Evolutionary conservation across 1,140 invertebrate species (phyloP), one percentile per base, ranked within the genome.

Genomic region (Ridgeia piscesae): DNA sequence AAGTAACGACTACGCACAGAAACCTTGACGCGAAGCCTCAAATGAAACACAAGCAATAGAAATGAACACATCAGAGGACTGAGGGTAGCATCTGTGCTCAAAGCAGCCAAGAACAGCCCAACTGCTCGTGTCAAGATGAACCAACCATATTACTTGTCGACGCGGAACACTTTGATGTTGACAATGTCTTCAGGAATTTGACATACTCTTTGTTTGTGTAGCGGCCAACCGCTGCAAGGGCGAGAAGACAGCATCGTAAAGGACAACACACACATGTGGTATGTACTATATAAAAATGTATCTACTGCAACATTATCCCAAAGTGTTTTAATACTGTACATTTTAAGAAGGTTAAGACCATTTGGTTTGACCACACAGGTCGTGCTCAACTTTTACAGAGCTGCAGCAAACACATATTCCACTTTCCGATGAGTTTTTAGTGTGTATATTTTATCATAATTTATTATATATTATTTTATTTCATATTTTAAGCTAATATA

Each of bases 121-220:
- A 42, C 42, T 42, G 2, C 17, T 31, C 17, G 14, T 9, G 58
- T 9, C 58, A 77, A 50, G 21, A 50, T 11, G 58, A 77, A 77
- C 58, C 14, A 77, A 77, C 58, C 58, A 77, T 27, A 4, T 17
- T 27, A 21, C 17, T 77, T 77, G 58, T 21, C 4, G 58, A 77
- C 58, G 27, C 27, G 58, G 96, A 94, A 1, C 95, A 94, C 92
- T 96, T 96, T 0, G 97, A 97, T 88, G 96, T 95, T 8, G 96
- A 96, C 9, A 98, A 95, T 0, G 97, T 96, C 89, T 97, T 97
- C n/a, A 98, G 94, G 95, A 99, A 98, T 93, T 97, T 97, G 27
- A 96, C 95, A 95, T 99, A 99, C 31, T 97, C 96, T 1, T 97
- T 96, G 95, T 98, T 98, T 31, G 96, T 96, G 1, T 97, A 96